Evolutionary conservation across 1,140 invertebrate species (phyloP).

Genomic region (Lasaia peninsularis): DNA sequence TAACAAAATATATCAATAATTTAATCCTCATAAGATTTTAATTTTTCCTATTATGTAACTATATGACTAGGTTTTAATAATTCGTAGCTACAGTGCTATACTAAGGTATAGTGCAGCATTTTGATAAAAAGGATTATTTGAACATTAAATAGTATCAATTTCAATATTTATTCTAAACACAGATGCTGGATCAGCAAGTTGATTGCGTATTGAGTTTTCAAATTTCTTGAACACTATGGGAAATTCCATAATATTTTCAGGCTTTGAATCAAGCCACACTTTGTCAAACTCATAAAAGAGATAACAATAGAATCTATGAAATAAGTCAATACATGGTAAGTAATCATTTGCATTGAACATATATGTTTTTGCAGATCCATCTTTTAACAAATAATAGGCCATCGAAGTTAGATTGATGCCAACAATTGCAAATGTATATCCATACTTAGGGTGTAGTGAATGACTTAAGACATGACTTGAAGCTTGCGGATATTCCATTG

Average conservation of each 20-base stretch:
- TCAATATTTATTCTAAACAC: conserved; percentile 86
- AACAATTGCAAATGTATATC: conserved; percentile 93
- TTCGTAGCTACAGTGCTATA: too few species aligned
- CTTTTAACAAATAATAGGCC: conserved; percentile 88
- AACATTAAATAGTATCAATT: conserved; percentile 80
- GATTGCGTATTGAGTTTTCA: conserved; percentile 83
- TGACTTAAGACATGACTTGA: conserved; percentile 91
- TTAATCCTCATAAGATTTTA: background rate
- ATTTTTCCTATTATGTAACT: background rate
- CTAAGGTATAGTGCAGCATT: too few species aligned
- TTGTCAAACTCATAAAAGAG: conserved; percentile 96
- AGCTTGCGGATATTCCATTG: conserved; percentile 86
- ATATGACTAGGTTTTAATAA: conserved; percentile 30
- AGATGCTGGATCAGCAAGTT: conserved; percentile 80
- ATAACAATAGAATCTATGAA: conserved; percentile 96
- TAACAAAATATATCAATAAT: too few species aligned
- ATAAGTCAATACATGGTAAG: conserved; percentile 85
- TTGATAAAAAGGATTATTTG: too few species aligned
- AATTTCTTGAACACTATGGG: conserved; percentile 90
- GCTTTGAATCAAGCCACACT: conserved; percentile 94
- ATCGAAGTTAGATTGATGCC: conserved; percentile 97
- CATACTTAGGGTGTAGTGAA: conserved; percentile 92
- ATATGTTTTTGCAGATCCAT: conserved; percentile 92
- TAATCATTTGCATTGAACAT: conserved; percentile 91
- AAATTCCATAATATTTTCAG: conserved; percentile 97